These are phyloP conservation scores for Valencia hispanica DNA, from an alignment of 2,797 vertebrate species.

Conservation along the genomic window DNA sequence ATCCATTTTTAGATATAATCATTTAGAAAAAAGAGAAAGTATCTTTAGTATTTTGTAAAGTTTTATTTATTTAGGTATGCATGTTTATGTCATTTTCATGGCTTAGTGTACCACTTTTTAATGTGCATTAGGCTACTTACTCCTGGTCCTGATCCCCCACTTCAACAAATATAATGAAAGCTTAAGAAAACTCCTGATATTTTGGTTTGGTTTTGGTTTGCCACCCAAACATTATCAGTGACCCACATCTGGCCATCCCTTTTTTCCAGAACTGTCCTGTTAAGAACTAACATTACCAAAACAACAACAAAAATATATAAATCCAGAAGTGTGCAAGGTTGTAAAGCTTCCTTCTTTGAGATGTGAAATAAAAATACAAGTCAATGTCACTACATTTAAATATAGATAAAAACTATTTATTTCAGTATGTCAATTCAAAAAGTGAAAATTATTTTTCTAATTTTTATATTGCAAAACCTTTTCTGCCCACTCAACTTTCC, in stretches of 20 bases:
- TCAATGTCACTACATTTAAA: not conserved
- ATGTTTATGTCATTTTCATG: not conserved
- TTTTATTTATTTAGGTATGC: not conserved
- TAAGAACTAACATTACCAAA: not conserved
- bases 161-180: not conserved
- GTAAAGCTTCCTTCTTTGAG: no score
- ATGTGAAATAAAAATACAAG: not conserved
- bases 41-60: not conserved
- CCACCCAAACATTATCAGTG: not conserved
- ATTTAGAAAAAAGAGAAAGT: not conserved
- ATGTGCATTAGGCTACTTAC: not conserved
- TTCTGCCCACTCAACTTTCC: not conserved
- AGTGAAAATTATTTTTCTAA: no score
- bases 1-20: constrained; percentile 4
- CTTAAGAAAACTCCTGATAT: not conserved
- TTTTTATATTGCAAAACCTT: not conserved
- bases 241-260: not conserved
- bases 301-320: not conserved
- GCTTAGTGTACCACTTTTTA: not conserved
- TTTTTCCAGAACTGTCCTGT: not conserved
- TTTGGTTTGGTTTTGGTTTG: not conserved
- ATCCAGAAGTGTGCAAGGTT: not conserved
- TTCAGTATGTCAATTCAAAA: no score
- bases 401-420: no score
- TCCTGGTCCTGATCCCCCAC: not conserved